These are phyloP conservation scores for Acarapis woodi DNA, from an alignment of 1,140 invertebrate species.

Conservation along the genomic window DNA sequence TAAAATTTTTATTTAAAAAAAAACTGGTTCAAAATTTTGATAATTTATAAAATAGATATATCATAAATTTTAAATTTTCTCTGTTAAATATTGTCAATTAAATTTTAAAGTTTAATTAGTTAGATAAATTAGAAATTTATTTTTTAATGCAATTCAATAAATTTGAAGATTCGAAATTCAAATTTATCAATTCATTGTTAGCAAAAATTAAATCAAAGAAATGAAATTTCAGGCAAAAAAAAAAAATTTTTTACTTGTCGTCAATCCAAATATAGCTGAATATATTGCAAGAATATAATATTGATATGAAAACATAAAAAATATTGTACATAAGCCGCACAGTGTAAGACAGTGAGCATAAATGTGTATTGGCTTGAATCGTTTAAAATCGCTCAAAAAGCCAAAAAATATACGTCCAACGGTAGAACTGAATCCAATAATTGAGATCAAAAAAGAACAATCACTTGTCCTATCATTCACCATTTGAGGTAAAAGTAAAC, in stretches of 20 bases:
- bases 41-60: too few species aligned
- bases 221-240: too few species aligned
- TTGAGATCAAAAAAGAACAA: conserved; percentile 33
- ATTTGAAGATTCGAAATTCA: too few species aligned
- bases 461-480: conserved; percentile 20
- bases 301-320: conserved; percentile 35
- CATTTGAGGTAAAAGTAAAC: conserved; percentile 27
- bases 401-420: conserved; percentile 56
- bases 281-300: conserved; percentile 41
- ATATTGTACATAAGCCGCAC: conserved; percentile 32
- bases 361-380: conserved; percentile 54
- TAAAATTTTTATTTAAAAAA: not conserved
- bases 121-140: not conserved
- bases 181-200: too few species aligned
- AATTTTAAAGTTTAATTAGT: not conserved
- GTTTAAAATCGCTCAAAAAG: conserved; percentile 52
- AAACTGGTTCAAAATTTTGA: not conserved
- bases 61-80: too few species aligned
- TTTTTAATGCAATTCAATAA: not conserved
- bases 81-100: too few species aligned
- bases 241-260: conserved; percentile 24
- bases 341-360: conserved; percentile 58
- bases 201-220: too few species aligned
- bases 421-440: conserved; percentile 59
- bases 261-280: conserved; percentile 49